phyloP scores from a whole-genome alignment of 2,797 vertebrate genomes.

The Anguilla pacifica region DNA sequence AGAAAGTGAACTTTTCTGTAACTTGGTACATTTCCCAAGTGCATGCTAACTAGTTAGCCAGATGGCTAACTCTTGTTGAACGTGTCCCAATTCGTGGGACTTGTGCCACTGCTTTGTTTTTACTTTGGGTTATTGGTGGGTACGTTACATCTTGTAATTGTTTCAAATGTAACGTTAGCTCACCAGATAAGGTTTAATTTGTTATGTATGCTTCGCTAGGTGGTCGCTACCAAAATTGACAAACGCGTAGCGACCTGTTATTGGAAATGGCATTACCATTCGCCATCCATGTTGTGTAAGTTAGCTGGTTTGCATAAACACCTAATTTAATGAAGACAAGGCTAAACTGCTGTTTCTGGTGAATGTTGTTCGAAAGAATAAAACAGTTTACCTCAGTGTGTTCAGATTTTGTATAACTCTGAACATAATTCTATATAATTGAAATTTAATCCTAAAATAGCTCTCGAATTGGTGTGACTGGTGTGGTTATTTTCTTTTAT shows the following conservation, averaged over 20 bases:
- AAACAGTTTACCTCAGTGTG: background rate
- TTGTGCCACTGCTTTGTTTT: background rate
- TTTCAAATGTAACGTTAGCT: no score
- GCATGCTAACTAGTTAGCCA: background rate
- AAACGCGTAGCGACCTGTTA: background rate
- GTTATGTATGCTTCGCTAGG: background rate
- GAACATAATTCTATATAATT: background rate
- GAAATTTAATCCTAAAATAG: background rate
- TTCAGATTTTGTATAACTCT: background rate
- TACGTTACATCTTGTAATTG: background rate
- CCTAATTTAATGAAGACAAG: background rate
- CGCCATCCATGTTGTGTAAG: background rate
- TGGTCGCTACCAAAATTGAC: background rate
- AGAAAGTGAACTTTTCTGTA: background rate
- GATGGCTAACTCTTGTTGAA: background rate
- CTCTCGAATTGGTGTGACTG: background rate
- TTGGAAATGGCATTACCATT: background rate
- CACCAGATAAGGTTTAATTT: background rate
- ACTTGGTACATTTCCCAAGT: background rate
- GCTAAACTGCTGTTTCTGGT: background rate
- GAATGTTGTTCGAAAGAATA: background rate
- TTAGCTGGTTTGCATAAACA: background rate
- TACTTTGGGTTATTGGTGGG: background rate
- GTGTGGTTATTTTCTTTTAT: slow-evolving; percentile 38
- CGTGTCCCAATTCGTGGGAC: background rate